Base-by-base conservation (phyloP, 2,113 vertebrate genomes). In the Parotia lawesii region DNA sequence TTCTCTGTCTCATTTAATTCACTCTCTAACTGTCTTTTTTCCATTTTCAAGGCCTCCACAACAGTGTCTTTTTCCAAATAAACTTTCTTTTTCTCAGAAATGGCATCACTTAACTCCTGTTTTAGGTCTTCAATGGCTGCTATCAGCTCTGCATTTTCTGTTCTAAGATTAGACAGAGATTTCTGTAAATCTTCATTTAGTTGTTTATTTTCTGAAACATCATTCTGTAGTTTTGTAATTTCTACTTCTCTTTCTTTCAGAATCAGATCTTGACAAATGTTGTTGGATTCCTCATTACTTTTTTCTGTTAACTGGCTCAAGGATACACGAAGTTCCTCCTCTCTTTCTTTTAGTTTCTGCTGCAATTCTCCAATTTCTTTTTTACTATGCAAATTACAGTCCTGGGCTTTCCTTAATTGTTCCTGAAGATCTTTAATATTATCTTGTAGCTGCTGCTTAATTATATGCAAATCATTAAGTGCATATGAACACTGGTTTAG, bases 391-490 rank as follows among this genome's bases (percentile, higher is more conserved):
- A 57, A 94, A 88, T 96, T 97, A 94, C 91, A 95, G 38, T 98
- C 97, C 25, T 98, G 98, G 54, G 98, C 97, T 48, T 93, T 97
- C 75, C 90, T 97, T 82, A 99, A 95, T 48, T 98, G 97, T 24
- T 98, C 98, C 69, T 96, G 97, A 90, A 99, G 96, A 77, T 98
- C 97, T 94, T 97, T 98, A 90, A 98, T 66, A 24, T 97, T 97
- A 58, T 73, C 86, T 77, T 99, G 98, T 92, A 99, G 96, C 50
- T 98, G 96, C 85, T 98, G 97, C 72, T 98, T 99, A 74, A 82
- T 94, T 97, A 98, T 94, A 85, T 98, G 98, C 83, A 99, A 96
- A 66, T 99, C 98, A 54, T 98, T 98, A 15, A 99, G 97, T 7
- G 96, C 96, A 77, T 97, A 97, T 22, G 98, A 98, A 85, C 98